Base-by-base conservation (phyloP, 2,113 vertebrate species). In the Leucopsar rothschildi region DNA sequence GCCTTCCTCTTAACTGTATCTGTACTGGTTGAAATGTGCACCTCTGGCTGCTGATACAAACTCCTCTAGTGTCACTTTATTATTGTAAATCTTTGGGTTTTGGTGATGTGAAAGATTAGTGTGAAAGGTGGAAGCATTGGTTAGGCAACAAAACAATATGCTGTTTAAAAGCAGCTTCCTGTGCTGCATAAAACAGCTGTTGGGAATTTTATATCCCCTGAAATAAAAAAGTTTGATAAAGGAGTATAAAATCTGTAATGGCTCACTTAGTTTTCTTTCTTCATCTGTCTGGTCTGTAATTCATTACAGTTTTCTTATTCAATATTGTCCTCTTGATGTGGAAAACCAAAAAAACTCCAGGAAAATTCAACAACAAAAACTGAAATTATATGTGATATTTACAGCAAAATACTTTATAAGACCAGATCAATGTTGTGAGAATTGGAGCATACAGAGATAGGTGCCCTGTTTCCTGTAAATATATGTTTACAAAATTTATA, bases 311-410 rank as follows among this genome's bases (percentile, higher is more conserved):
- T 66, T 96, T 96, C 57, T 60, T 31, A 49, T 96, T 72, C 86
- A 63, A 71, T 96, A 80, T 83, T 92, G 52, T 75, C 75, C 42
- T 97, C 39, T 86, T 93, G 69, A 73, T 91, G 83, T 57, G 79
- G 52, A 89, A 82, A 84, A 96, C 35, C 3, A 29, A 35, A 31
- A 27, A 68, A 23, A 55, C 15, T 49, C 47, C 56, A 40, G 66
- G 40, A 64, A 35, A 37, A 3, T 10, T 53, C n/a, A 71, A 21
- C 52, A 70, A 27, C 8, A 13, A 45, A 92, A 93, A 4, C 45
- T 64, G 27, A 96, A 96, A 24, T 82, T 89, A 80, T 64, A 14
- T 1, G 28, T 91, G 83, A 78, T 95, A 84, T 88, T 92, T 90
- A 55, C 55, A 82, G 63, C 57, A 79, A 81, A 61, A 71, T 61